Percentiles rank a stretch among this genome's conserved stretches.
These are phyloP conservation scores for Polyodon spathula DNA, from an alignment of 2,113 vertebrate species.

Conservation along the genomic window DNA sequence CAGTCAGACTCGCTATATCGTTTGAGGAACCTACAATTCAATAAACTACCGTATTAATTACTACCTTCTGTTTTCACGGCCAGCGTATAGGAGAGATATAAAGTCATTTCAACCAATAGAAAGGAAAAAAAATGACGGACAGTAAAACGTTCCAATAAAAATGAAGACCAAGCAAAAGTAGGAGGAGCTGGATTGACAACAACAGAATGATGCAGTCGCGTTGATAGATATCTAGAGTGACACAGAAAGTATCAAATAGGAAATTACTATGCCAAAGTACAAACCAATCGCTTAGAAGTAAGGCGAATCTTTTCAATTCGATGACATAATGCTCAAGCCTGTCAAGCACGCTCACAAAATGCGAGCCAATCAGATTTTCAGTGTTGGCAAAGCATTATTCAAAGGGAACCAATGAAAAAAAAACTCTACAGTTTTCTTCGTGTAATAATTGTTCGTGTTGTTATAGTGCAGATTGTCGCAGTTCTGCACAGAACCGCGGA, in stretches of 20 bases:
- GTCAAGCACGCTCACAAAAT: too few relatives aligned
- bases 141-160: constrained; percentile 19
- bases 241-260: constrained; percentile 19
- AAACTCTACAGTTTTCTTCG: too few relatives aligned
- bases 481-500: too few relatives aligned
- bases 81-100: neutral
- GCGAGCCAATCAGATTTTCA: too few relatives aligned
- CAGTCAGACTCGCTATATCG: neutral
- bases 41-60: neutral
- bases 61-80: constrained; percentile 14
- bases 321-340: too few relatives aligned
- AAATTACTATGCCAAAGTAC: constrained; percentile 19
- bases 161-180: neutral
- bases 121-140: neutral
- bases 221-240: constrained; percentile 16
- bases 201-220: neutral
- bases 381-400: too few relatives aligned
- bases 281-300: constrained; percentile 20
- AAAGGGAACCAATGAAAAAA: too few relatives aligned
- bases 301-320: too few relatives aligned
- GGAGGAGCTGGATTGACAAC: neutral
- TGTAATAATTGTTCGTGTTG: too few relatives aligned
- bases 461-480: too few relatives aligned
- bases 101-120: constrained; percentile 7
- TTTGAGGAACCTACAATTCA: neutral